Percentiles rank a stretch among this genome's conserved stretches.
Evolutionary conservation across 1,140 invertebrate genomes (phyloP).

Genomic region (Polypedilum pembai): DNA sequence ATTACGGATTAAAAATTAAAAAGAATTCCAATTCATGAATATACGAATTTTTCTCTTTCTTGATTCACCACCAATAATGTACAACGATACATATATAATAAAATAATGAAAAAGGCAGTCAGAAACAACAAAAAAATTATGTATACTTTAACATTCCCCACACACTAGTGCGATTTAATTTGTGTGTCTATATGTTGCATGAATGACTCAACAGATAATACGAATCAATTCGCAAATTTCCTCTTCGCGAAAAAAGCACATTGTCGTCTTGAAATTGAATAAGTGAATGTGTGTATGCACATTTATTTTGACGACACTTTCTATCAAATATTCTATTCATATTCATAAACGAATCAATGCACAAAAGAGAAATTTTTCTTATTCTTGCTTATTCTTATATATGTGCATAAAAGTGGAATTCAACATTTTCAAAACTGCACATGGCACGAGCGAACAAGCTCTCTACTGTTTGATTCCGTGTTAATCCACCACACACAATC

Average conservation of each 20-base stretch:
- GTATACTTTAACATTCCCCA: not conserved
- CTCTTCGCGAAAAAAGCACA: not conserved
- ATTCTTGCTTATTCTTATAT: not conserved
- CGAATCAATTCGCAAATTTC: constrained; percentile 17
- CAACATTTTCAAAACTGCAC: not conserved
- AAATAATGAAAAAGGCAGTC: not conserved
- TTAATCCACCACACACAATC: not conserved
- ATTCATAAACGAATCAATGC: not conserved
- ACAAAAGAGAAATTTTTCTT: not conserved
- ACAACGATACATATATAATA: not conserved
- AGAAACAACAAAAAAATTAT: constrained; percentile 5
- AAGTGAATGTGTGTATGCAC: too few species aligned
- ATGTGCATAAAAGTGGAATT: constrained; percentile 4
- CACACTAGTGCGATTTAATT: not conserved
- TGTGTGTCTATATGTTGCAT: constrained; percentile 10
- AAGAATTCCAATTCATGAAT: constrained; percentile 7
- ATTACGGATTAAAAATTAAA: constrained; percentile 1
- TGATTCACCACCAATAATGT: constrained; percentile 6
- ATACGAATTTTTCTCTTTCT: not conserved
- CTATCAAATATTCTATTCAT: too few species aligned
- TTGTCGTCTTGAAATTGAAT: too few species aligned
- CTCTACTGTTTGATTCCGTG: not conserved
- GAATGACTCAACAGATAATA: constrained; percentile 13
- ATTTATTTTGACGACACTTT: too few species aligned
- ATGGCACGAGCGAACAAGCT: constrained; percentile 15